Base-by-base conservation (phyloP, 2,888 invertebrate species). In the Melieria picta region DNA sequence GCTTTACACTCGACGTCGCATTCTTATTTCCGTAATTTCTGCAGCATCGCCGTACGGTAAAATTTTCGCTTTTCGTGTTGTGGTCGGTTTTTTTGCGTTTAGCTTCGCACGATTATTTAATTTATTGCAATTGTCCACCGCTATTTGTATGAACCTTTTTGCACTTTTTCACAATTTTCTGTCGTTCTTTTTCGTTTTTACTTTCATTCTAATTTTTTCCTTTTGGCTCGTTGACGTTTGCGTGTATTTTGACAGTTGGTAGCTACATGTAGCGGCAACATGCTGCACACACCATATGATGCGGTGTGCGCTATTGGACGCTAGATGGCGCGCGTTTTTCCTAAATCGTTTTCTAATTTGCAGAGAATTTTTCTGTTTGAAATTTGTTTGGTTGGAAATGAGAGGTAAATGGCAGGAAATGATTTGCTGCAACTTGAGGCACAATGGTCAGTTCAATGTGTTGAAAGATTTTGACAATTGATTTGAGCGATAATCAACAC, bases 81-180 rank as follows among this genome's bases (percentile, higher is more conserved):
- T 62, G 52, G 61, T 52, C 50, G 50, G 46, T 13, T 5, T 57
- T 45, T 46, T 16, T 45, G 11, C 45, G 11, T 45, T 58, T 45
- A 48, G 72, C 65, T 65, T 74, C 72, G 56, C 74, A 70, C 69
- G 70, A 77, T 77, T 77, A 76, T 75, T 77, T 73, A 77, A 75
- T 78, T 75, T 76, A 75, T 73, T 65, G 60, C 16, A 74, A 56
- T 69, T 62, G 74, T 64, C 65, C 66, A 69, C 69, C 52, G 74
- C 68, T 72, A 70, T 68, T 62, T 62, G 65, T 67, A 71, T 47
- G 62, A 60, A 79, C 74, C 68, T 70, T 69, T 74, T 71, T 75
- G 72, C 64, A 75, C 72, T 73, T 76, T 74, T 75, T 73, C 74
- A 73, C 73, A 72, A 61, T 69, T 75, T 72, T 74, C 74, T 68